phyloP scores from a whole-genome alignment of 2,113 vertebrate species.

The Cichladusa arquata region DNA sequence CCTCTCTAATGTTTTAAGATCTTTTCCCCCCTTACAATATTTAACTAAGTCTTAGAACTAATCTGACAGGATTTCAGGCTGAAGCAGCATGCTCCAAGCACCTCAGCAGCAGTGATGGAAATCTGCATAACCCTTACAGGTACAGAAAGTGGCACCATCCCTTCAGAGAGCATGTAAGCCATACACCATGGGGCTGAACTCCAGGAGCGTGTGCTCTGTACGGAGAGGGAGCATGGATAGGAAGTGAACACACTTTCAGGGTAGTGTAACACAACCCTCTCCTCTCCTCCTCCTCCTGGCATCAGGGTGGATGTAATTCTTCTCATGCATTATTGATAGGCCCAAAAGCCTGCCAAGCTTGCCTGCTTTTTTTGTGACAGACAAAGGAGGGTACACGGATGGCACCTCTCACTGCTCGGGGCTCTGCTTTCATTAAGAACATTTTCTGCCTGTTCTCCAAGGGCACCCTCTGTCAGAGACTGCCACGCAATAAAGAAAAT shows the following conservation, averaged over 20 bases:
- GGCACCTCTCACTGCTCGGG: constrained; percentile 68
- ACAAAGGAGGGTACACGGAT: constrained; percentile 70
- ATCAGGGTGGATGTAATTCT: constrained; percentile 70
- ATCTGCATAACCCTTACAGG: not conserved
- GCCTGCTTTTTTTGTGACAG: constrained; percentile 67
- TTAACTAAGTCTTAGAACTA: not conserved
- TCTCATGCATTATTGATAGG: constrained; percentile 82
- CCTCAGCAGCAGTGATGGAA: not conserved
- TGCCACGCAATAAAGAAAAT: constrained; percentile 44
- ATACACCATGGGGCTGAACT: not conserved
- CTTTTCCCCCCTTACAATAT: not conserved
- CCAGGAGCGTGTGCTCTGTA: not conserved
- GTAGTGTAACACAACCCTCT: constrained; percentile 13
- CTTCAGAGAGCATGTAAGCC: not conserved
- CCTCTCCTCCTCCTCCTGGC: constrained; percentile 50
- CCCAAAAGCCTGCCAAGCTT: constrained; percentile 75
- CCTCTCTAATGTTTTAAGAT: not conserved
- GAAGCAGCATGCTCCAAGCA: not conserved
- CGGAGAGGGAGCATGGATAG: not conserved
- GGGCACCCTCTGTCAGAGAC: constrained; percentile 65
- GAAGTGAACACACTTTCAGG: constrained; percentile 21
- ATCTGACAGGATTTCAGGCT: not conserved
- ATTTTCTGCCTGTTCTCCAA: constrained; percentile 68
- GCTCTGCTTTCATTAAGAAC: constrained; percentile 73
- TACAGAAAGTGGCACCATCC: not conserved